phyloP scores from a whole-genome alignment of 2,888 invertebrate species.

The Pachymerium ferrugineum region DNA sequence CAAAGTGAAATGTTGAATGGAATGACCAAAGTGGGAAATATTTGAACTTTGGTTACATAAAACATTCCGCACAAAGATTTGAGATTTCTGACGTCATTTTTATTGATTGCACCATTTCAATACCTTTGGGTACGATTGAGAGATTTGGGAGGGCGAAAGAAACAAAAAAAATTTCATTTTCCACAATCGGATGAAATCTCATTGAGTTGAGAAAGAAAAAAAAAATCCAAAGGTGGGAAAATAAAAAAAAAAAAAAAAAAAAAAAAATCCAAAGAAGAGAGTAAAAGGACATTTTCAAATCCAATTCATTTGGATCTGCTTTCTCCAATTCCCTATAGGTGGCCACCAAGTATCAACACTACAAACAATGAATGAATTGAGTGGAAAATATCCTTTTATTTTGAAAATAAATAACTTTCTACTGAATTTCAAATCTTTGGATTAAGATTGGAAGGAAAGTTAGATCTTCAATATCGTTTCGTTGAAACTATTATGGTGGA shows the following conservation, averaged over 20 bases:
- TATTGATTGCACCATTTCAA: conserved; percentile 15
- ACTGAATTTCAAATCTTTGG: too few species aligned
- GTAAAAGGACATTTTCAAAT: neutral
- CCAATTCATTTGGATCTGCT: neutral
- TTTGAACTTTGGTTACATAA: neutral
- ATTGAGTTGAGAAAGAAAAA: neutral
- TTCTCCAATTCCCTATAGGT: too few species aligned
- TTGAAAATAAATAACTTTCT: too few species aligned
- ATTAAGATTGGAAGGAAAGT: too few species aligned
- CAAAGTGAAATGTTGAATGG: too few species aligned
- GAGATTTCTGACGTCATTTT: neutral
- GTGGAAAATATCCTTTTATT: too few species aligned
- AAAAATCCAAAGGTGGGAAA: neutral
- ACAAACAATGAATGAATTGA: too few species aligned
- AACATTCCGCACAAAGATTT: neutral
- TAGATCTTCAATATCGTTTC: neutral
- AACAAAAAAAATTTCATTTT: conserved; percentile 16
- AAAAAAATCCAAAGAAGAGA: neutral
- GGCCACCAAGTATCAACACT: too few species aligned
- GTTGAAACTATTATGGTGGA: neutral
- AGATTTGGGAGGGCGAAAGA: neutral
- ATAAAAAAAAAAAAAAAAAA: neutral
- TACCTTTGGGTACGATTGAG: neutral
- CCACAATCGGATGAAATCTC: conserved; percentile 6
- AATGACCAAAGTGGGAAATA: neutral